A percentile compares a stretch with the other conserved stretches of the same genome.
phyloP scores from a whole-genome alignment of 2,888 invertebrate genomes.

The Lissonota sp. region DNA sequence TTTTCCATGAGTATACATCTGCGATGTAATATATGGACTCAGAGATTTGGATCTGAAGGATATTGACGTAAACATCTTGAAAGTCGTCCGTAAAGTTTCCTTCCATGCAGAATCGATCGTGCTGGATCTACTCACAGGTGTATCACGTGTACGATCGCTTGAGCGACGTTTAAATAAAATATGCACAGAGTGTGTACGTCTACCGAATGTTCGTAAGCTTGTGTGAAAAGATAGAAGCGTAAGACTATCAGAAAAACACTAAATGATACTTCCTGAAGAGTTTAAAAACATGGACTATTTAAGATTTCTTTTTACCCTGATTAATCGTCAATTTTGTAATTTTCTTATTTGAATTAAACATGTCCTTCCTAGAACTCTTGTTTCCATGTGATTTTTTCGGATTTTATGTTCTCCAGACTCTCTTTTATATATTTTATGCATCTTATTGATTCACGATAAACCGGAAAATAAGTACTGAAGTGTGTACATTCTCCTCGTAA shows the following conservation, averaged over 20 bases:
- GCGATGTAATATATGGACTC: slow-evolving; percentile 41
- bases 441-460: neutral
- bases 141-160: slow-evolving; percentile 20
- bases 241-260: slow-evolving; percentile 9
- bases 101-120: slow-evolving; percentile 20
- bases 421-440: neutral
- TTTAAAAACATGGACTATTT: too few relatives aligned
- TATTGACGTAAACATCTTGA: slow-evolving; percentile 45
- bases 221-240: neutral
- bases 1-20: slow-evolving; percentile 8
- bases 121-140: slow-evolving; percentile 23
- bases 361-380: too few relatives aligned
- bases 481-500: neutral
- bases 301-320: too few relatives aligned
- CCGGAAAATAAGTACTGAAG: neutral
- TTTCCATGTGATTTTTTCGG: neutral
- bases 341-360: too few relatives aligned
- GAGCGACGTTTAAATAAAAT: slow-evolving; percentile 5
- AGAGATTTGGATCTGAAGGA: slow-evolving; percentile 31
- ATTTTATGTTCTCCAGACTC: neutral
- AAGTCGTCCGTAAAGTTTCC: slow-evolving; percentile 16
- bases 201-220: slow-evolving; percentile 1
- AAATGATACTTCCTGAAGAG: too few relatives aligned
- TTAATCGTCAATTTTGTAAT: too few relatives aligned
- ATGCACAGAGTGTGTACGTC: neutral